Conservation (phyloP, 2,888 invertebrate genomes). For the Carcina quercana region DNA sequence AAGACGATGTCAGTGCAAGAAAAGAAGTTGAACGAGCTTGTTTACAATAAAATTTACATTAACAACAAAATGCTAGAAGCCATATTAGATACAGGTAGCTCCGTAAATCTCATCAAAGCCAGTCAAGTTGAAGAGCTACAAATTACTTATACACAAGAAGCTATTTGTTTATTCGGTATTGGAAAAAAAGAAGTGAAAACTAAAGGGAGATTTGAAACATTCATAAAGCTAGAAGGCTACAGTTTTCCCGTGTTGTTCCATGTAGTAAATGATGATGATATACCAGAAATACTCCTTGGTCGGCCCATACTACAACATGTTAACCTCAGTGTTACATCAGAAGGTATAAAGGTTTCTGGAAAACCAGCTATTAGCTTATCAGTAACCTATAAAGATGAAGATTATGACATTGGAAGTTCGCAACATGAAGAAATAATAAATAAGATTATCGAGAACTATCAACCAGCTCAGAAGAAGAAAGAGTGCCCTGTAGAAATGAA, state of each 20-base stretch:
- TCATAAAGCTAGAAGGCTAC: too few relatives aligned
- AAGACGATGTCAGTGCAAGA: constrained; percentile 9
- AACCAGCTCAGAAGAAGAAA: constrained; percentile 7
- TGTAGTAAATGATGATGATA: constrained; percentile 13
- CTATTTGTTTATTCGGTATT: too few relatives aligned
- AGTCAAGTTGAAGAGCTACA: too few relatives aligned
- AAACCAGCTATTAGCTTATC: too few relatives aligned
- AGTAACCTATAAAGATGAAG: constrained; percentile 3
- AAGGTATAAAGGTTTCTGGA: constrained; percentile 4
- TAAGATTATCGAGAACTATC: constrained; percentile 9
- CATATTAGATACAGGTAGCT: constrained; percentile 17
- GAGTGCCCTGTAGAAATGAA: constrained; percentile 10
- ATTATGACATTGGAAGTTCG: constrained; percentile 3
- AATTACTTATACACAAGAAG: too few relatives aligned
- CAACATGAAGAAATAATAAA: constrained; percentile 4
- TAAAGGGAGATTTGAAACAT: too few relatives aligned
- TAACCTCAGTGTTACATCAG: constrained; percentile 12
- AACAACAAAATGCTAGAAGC: constrained; percentile 3
- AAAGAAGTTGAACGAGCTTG: neutral
- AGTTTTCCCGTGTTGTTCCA: too few relatives aligned
- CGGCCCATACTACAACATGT: constrained; percentile 17
- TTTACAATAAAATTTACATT: too few relatives aligned
- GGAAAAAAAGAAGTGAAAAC: too few relatives aligned
- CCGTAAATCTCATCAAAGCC: constrained; percentile 16
- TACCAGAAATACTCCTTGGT: constrained; percentile 16